Base-by-base conservation (phyloP, 2,888 invertebrate species). In the Sylvicola cinctus region DNA sequence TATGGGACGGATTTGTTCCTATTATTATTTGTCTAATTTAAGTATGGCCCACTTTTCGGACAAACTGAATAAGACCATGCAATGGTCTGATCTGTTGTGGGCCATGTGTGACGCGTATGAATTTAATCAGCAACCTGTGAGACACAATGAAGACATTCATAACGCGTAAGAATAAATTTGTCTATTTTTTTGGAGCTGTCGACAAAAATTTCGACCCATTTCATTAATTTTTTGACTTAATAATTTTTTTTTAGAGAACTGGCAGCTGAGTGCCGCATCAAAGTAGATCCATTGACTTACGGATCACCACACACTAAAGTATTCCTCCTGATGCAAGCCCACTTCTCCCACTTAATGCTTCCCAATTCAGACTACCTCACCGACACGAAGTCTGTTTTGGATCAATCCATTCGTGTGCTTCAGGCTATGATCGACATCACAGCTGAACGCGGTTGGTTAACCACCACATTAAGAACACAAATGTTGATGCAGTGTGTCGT, bases 401-500 rank as follows among this genome's bases (percentile, higher is more conserved):
- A 99, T 60, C 95, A 98, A 57, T 74, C 91, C 13, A 78, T 95
- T 29, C 72, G 98, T 49, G 85, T 98, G 41, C 58, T 95, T 43
- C 93, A 93, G 83, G 93, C 95, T 14, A 90, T 96, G 85, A 77
- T 96, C 46, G 98, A 96, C 58, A 75, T 87, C 10, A 72, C 77
- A 29, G 85, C 91, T 0, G 84, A 91, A 52, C 69, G 74, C 44
- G 91, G 91, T 32, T 95, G 90, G 87, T 61, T 96, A 6, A 65
- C 73, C 4, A 76, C 80, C 2, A 74, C 85, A 1, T 54, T 96
- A 11, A 69, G 70, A 36, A 65, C 83, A 36, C 79, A 85, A 44
- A 65, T 72, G 41, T 45, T 85, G 8, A 72, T 91, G 62, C 96
- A 96, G 60, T 80, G 84, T 68, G 64, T 91, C 11, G 68, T 93